Evolutionary conservation across 2,888 invertebrate species (phyloP).

Genomic region (Oxycera nigricornis): DNA sequence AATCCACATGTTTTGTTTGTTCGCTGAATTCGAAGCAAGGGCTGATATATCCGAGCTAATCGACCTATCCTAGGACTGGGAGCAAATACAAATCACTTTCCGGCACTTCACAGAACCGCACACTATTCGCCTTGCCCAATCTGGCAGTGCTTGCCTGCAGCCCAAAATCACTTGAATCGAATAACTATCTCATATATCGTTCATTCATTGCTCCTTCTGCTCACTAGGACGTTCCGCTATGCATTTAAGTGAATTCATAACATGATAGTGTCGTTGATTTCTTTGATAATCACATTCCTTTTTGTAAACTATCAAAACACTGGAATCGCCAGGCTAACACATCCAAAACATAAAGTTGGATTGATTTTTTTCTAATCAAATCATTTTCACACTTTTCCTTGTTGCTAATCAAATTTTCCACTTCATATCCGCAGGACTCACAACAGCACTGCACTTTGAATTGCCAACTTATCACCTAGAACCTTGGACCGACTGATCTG

Average conservation of each 20-base stretch:
- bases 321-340: neutral
- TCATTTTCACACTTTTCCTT: constrained; percentile 10
- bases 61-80: constrained; percentile 7
- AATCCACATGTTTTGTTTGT: constrained; percentile 61
- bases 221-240: neutral
- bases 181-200: constrained; percentile 21
- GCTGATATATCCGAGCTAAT: constrained; percentile 22
- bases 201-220: neutral
- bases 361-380: neutral
- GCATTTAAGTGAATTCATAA: neutral
- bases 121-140: constrained; percentile 22
- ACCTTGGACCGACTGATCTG: constrained; percentile 24
- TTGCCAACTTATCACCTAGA: neutral
- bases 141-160: constrained; percentile 13
- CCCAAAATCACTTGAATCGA: constrained; percentile 26
- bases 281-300: neutral
- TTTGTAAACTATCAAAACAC: neutral
- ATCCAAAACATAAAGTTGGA: constrained; percentile 5
- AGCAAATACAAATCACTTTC: constrained; percentile 27
- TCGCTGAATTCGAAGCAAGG: constrained; percentile 46
- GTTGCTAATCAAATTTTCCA: neutral
- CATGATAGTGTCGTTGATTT: constrained; percentile 18
- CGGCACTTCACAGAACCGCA: constrained; percentile 25
- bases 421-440: constrained; percentile 35
- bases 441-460: constrained; percentile 19